Base-by-base conservation (phyloP, 2,113 vertebrate genomes). In the Arvicanthis niloticus region DNA sequence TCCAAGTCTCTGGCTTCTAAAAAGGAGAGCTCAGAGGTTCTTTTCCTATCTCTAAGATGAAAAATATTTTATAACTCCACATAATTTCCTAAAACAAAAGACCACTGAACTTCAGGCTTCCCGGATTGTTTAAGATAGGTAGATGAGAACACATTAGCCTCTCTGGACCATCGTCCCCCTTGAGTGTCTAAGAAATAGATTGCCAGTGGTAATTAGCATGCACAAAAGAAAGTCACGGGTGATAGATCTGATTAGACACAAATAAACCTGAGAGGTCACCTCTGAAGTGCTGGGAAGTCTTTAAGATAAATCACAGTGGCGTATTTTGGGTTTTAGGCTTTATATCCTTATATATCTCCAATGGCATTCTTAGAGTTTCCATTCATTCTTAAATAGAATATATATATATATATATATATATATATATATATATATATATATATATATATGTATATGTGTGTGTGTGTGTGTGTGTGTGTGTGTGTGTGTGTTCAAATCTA, bases 221-320 rank as follows among this genome's bases (percentile, higher is more conserved):
- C n/a, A 70, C 24, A 89, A 96, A 68, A 81, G 68, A 75, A 86
- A 94, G 81, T 87, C 60, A 89, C 12, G 6, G 78, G 10, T 45
- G 86, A 94, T 89, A 31, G 31, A 68, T 91, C 45, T 91, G 60
- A 95, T 94, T 94, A 92, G 94, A 95, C 89, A 86, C 77, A 78
- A 95, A 81, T 42, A 94, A 94, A 78, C 45, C 65, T 87, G 67
- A 89, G 45, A 94, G 60, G 88, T 88, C 95, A 97, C 92, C 91
- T 94, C 88, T 89, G 94, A 96, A 89, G 34, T 0, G 34, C 86
- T 78, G n/a, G 45, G 53, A 82, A 73, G 37, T 82, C 81, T 91
- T 26, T 73, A 34, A 88, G 73, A 96, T 7, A 73, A 81, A 80
- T 72, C 72, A 80, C 0, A 1, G 62, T 70, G 68, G 91, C 78